Evolutionary conservation across 1,140 invertebrate genomes (phyloP), one percentile per base, ranked within the genome.

Genomic region (Hylyphantes graminicola): DNA sequence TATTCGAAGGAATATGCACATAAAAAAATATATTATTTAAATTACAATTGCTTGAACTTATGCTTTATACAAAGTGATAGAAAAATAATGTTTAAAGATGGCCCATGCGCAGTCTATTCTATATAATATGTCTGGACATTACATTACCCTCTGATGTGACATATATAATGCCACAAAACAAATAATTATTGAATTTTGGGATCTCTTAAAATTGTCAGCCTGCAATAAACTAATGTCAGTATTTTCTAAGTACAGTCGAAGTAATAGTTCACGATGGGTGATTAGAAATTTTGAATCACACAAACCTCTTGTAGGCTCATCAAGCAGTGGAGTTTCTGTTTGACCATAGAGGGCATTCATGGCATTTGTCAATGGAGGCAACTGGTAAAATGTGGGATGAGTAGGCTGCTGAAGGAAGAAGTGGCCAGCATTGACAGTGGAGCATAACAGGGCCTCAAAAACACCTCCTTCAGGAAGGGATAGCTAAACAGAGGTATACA

Each of bases 331-430:
- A 15, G 91, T 89, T 19, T 88, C 77, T 21, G 82, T 85, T 68
- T 90, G 88, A 63, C 86, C 88, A 87, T 93, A 93, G 70, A 90
- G 90, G 13, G 87, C 86, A n/a, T 87, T 89, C 90, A 93, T 92
- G 76, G 88, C 89, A 54, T 93, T 91, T 88, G 95, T 95, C 55
- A 98, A 91, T 68, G 93, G 90, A 86, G 93, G 92, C 68, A 99
- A 91, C 13, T 93, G 93, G 2, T 94, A 93, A 91, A 94, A 97
- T 0, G 96, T 94, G 0, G 97, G 96, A 91, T 99, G 97, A 65
- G 95, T 94, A 13, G 96, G 96, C 89, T 97, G 94, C 88, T 99
- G 97, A 57, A 99, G 91, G 90, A 99, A 99, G 87, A 98, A 91
- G 88, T 97, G 95, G 74, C 94, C 94, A 17, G 96, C 94, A 87